phyloP scores from a whole-genome alignment of 2,888 invertebrate genomes.

The Limnephilus marmoratus region DNA sequence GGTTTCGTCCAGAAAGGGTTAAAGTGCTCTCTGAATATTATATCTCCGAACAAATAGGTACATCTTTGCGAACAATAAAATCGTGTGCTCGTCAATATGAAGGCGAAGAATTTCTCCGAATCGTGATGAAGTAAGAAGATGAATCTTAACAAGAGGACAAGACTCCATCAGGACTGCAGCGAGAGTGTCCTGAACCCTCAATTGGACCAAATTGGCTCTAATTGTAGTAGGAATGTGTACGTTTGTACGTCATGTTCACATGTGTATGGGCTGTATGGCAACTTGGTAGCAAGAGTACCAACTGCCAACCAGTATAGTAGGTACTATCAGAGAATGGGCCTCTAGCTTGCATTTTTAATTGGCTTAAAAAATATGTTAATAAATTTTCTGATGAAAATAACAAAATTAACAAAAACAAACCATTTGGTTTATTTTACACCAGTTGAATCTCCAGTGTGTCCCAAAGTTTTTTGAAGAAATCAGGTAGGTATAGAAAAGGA shows the following conservation, averaged over 20 bases:
- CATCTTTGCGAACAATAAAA: background rate
- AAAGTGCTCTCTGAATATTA: background rate
- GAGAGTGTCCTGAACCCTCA: conserved; percentile 59
- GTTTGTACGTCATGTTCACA: conserved; percentile 62
- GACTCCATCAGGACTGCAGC: conserved; percentile 12
- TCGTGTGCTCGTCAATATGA: background rate
- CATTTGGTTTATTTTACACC: too few species aligned
- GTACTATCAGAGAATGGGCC: background rate
- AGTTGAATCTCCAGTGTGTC: too few species aligned
- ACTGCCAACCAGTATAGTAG: background rate
- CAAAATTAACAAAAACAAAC: too few species aligned
- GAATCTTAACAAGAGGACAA: conserved; percentile 42
- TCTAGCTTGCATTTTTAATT: background rate
- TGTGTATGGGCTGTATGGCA: background rate
- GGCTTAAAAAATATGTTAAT: too few species aligned
- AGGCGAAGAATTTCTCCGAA: conserved; percentile 13
- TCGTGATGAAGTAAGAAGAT: conserved; percentile 27
- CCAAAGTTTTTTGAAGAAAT: too few species aligned
- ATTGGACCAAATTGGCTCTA: conserved; percentile 73
- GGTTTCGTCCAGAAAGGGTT: too few species aligned
- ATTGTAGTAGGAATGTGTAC: conserved; percentile 78
- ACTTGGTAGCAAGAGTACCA: conserved; percentile 68
- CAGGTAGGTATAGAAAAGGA: too few species aligned
- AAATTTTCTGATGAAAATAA: too few species aligned
- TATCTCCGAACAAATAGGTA: background rate